Evolutionary conservation across 1,140 invertebrate species (phyloP), one percentile per base, ranked within the genome.

Genomic region (Papilio glaucus): DNA sequence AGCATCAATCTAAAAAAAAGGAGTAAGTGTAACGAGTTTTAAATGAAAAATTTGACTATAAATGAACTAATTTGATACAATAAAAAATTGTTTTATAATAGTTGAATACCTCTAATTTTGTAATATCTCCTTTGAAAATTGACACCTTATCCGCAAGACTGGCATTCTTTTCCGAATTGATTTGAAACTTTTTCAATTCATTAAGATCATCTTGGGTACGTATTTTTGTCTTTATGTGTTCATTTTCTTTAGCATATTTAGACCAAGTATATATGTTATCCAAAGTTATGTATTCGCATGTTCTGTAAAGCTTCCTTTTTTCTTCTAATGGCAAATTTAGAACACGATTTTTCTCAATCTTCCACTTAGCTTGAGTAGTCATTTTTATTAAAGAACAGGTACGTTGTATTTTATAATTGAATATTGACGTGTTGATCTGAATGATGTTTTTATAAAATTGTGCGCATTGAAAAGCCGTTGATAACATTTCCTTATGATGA

Each of bases 41-140:
- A n/a, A n/a, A n/a, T n/a, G n/a, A n/a, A n/a, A n/a, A n/a, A n/a
- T n/a, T n/a, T n/a, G n/a, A n/a, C n/a, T n/a, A 26, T 61, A 39
- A 63, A 42, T 21, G 3, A 37, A 21, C 21, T 18, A 74, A 57
- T 42, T 49, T 60, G 33, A 38, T 74, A 41, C 13, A 45, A 67
- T 33, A 6, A 39, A 70, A 37, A 68, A 62, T 65, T 42, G 37
- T 78, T 74, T 61, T 71, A 9, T 60, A 73, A 65, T 33, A 45
- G 37, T 74, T 53, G n/a, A 72, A 65, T 83, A 95, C 94, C 89
- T 97, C 96, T 10, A 99, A 91, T 49, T 94, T 94, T 0, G 98
- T 98, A n/a, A 99, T 98, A 87, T 98, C 97, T 9, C 97, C 97
- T 87, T 93, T 90, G 93, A 94, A 97, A 68, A 96, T 88, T 3